Evolutionary conservation across 1,140 invertebrate species (phyloP).

Genomic region (Trinorchestia longiramus): DNA sequence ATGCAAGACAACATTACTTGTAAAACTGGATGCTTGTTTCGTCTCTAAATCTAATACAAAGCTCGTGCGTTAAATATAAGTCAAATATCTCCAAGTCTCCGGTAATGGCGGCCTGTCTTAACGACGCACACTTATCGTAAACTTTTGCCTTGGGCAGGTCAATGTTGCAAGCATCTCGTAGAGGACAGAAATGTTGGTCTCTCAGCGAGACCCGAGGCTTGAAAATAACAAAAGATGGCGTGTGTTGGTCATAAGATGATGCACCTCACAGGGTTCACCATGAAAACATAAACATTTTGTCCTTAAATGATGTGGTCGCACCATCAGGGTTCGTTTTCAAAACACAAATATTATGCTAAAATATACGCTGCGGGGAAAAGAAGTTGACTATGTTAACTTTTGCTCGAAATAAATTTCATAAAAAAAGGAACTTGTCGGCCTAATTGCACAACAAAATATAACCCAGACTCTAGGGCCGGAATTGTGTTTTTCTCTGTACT

Average conservation of each 20-base stretch:
- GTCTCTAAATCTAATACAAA: constrained; percentile 13
- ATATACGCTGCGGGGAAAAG: neutral
- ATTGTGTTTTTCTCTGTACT: too few species aligned
- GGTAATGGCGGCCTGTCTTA: constrained; percentile 18
- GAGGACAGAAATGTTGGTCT: constrained; percentile 6
- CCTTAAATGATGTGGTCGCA: neutral
- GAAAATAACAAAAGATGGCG: neutral
- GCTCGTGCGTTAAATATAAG: neutral
- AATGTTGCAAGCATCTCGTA: neutral
- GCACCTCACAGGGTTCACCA: neutral
- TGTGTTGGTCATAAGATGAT: neutral
- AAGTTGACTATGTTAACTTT: neutral
- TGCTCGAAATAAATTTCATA: too few species aligned
- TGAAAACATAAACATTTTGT: neutral
- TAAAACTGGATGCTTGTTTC: neutral
- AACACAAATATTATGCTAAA: neutral
- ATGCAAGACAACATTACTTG: neutral
- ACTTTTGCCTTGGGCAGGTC: neutral
- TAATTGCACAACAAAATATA: too few species aligned
- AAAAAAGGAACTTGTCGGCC: too few species aligned
- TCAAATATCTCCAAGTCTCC: constrained; percentile 17
- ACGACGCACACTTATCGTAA: constrained; percentile 30
- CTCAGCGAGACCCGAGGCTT: neutral
- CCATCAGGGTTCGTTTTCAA: neutral
- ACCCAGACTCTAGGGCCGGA: too few species aligned